Percentiles rank a stretch among this genome's conserved stretches.
Evolutionary conservation across 92 coral and sea anemone species (phyloP).

Genomic region (Heteractis magnifica): DNA sequence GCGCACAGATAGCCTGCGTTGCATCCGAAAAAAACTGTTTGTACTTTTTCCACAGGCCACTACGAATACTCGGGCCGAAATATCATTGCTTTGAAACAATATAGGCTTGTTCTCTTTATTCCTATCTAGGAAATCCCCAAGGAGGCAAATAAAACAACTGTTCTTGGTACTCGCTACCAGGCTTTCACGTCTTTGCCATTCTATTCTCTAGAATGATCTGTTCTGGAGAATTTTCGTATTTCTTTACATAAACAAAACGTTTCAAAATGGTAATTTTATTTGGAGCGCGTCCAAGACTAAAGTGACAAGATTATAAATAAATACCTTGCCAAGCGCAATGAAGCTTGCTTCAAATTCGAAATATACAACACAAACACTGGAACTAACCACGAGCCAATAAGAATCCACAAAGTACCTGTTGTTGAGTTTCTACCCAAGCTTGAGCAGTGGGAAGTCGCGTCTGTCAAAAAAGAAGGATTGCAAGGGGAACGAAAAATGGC

Average conservation of each 20-base stretch:
- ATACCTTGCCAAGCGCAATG: constrained; percentile 21
- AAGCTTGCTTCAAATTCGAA: constrained; percentile 9
- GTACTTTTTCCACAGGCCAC: too few species aligned
- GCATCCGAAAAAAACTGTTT: too few species aligned
- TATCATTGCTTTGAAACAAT: too few species aligned
- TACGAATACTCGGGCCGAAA: too few species aligned
- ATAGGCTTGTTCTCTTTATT: too few species aligned
- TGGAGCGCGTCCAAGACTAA: constrained; percentile 6
- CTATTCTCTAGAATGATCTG: neutral
- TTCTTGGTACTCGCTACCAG: too few species aligned
- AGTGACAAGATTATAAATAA: constrained; percentile 1
- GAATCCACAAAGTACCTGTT: constrained; percentile 30
- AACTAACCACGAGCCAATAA: constrained; percentile 31
- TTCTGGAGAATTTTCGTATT: neutral
- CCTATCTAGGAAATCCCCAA: too few species aligned
- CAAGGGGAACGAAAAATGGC: constrained; percentile 23
- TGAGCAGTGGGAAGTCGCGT: constrained; percentile 30
- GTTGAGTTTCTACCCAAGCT: constrained; percentile 27
- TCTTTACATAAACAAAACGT: neutral
- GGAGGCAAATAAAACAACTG: too few species aligned
- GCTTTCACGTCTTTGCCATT: too few species aligned
- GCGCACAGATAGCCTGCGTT: too few species aligned
- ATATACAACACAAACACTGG: constrained; percentile 17
- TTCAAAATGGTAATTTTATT: neutral
- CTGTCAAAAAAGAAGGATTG: constrained; percentile 3